phyloP scores from a whole-genome alignment of 2,113 vertebrate genomes.

The Seriola rivoliana region DNA sequence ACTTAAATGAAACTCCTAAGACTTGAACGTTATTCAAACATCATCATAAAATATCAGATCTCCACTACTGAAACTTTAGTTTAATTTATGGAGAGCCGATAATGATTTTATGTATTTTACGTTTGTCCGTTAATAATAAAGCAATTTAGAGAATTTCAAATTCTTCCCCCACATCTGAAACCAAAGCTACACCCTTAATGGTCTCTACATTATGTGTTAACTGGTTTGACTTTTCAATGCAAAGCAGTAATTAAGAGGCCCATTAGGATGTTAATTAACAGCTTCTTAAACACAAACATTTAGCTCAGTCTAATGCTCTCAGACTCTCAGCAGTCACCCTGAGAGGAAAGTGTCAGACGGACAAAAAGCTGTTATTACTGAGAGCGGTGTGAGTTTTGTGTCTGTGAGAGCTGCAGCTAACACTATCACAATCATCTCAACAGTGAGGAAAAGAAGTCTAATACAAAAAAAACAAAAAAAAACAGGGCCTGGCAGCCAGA shows the following conservation, averaged over 20 bases:
- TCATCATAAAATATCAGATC: background rate
- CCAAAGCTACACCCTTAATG: background rate
- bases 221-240: background rate
- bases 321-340: too few species aligned
- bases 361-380: background rate
- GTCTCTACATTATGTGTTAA: background rate
- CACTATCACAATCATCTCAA: background rate
- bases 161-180: background rate
- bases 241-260: slow-evolving; percentile 3
- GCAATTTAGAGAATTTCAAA: background rate
- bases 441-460: background rate
- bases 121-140: background rate
- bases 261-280: slow-evolving; percentile 13
- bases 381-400: background rate
- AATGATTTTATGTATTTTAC: background rate
- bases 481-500: background rate
- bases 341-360: background rate
- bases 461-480: too few species aligned
- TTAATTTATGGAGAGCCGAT: background rate
- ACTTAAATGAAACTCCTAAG: background rate
- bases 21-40: background rate
- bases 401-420: background rate
- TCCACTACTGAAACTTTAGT: too few species aligned
- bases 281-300: background rate
- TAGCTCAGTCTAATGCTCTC: background rate